Percentiles rank a stretch among this genome's conserved stretches.
Conservation (phyloP, 2,888 invertebrate species). For the Exocentrus adspersus region DNA sequence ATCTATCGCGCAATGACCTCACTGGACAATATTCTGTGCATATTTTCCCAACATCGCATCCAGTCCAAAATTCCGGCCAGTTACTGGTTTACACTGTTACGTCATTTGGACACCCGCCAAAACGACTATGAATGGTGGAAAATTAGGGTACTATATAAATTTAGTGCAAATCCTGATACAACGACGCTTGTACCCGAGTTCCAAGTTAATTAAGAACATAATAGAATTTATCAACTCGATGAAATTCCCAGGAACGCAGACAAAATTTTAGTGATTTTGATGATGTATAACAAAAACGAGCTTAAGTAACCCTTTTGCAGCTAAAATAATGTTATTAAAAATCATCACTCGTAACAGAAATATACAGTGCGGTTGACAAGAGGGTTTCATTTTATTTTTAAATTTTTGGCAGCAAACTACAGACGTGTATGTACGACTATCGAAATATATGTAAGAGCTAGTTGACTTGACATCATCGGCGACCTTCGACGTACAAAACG, state of each 20-base stretch:
- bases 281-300: too few species aligned
- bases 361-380: not conserved
- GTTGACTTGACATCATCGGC: not conserved
- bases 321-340: too few species aligned
- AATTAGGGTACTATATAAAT: slow-evolving; percentile 2
- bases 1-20: slow-evolving; percentile 18
- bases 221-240: too few species aligned
- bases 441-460: not conserved
- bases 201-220: too few species aligned
- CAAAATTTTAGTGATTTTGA: too few species aligned
- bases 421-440: not conserved
- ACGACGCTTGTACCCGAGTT: not conserved
- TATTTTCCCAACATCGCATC: not conserved
- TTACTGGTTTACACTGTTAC: slow-evolving; percentile 4
- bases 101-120: slow-evolving; percentile 9
- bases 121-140: slow-evolving; percentile 3
- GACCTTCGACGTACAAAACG: not conserved
- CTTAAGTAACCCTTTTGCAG: too few species aligned
- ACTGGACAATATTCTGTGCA: slow-evolving; percentile 1
- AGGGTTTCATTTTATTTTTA: not conserved
- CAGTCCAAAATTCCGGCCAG: slow-evolving; percentile 2
- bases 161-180: not conserved
- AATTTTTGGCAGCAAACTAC: not conserved
- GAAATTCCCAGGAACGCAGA: too few species aligned
- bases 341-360: too few species aligned